Evolutionary conservation across 2,888 invertebrate genomes (phyloP).

Genomic region (Platypus cylindrus): DNA sequence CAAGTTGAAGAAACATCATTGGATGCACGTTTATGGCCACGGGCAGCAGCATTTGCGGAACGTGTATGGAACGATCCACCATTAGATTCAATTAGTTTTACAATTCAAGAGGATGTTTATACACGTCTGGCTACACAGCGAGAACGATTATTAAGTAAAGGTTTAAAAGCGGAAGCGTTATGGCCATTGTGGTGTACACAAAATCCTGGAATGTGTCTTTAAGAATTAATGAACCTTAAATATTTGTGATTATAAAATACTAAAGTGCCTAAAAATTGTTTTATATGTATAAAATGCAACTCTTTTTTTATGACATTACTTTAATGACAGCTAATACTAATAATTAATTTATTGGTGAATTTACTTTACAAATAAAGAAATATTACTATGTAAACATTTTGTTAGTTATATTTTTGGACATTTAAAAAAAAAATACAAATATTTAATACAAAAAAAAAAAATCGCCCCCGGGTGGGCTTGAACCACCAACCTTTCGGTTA

Average conservation of each 20-base stretch:
- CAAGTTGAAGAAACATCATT: conserved; percentile 59
- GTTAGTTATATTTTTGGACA: not conserved
- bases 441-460: too few species aligned
- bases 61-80: conserved; percentile 58
- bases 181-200: conserved; percentile 69
- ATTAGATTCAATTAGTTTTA: conserved; percentile 24
- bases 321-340: too few species aligned
- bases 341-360: too few species aligned
- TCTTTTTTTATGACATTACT: conserved; percentile 5
- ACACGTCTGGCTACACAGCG: conserved; percentile 54
- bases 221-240: conserved; percentile 20
- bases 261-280: too few species aligned
- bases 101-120: conserved; percentile 52
- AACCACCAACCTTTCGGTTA: conserved; percentile 99
- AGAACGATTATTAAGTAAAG: conserved; percentile 48
- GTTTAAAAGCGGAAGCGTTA: conserved; percentile 54
- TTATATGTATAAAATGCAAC: conserved; percentile 5
- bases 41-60: conserved; percentile 70
- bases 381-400: too few species aligned
- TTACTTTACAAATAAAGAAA: too few species aligned
- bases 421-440: not conserved
- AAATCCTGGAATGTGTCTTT: conserved; percentile 61
- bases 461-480: conserved; percentile 95
- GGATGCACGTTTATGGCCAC: conserved; percentile 72
- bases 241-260: too few species aligned